These are phyloP conservation scores for Lichenostomus cassidix DNA, from an alignment of 2,113 vertebrate genomes.

Conservation along the genomic window DNA sequence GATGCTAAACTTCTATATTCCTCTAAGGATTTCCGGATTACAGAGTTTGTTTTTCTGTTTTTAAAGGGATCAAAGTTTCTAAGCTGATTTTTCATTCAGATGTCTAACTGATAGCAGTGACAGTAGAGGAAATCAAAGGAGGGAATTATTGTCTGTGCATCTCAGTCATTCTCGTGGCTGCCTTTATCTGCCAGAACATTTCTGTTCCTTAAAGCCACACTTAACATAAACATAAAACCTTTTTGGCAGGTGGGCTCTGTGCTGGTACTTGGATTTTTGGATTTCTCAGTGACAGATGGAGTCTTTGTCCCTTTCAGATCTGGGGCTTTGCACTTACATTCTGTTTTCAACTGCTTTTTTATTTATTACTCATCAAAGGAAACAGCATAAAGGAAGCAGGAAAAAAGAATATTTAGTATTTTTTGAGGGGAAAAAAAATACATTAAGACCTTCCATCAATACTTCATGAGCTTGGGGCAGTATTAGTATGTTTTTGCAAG, in stretches of 20 bases:
- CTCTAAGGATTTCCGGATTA: constrained; percentile 24
- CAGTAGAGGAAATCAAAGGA: constrained; percentile 60
- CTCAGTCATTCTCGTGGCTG: constrained; percentile 47
- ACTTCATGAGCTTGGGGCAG: background rate
- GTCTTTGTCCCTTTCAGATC: constrained; percentile 45
- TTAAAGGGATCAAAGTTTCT: constrained; percentile 54
- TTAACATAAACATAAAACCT: constrained; percentile 61
- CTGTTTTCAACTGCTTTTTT: constrained; percentile 28
- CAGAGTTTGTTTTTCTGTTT: constrained; percentile 34
- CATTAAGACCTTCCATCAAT: background rate
- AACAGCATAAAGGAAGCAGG: background rate
- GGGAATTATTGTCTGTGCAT: constrained; percentile 61
- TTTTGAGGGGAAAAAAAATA: background rate
- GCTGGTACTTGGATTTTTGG: constrained; percentile 37
- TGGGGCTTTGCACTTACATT: constrained; percentile 32
- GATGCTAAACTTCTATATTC: background rate
- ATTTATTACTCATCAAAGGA: constrained; percentile 52
- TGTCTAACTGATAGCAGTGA: constrained; percentile 52
- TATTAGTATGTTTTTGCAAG: background rate
- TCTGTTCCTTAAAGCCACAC: constrained; percentile 61
- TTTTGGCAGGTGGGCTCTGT: constrained; percentile 55
- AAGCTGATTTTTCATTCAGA: constrained; percentile 64
- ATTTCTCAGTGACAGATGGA: constrained; percentile 57
- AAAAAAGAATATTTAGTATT: background rate
- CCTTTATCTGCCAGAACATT: constrained; percentile 57